Evolutionary conservation across 2,113 vertebrate genomes (phyloP).

Genomic region (Bos taurus): ARS-UCD2.0 NC_037352.1:39868001-39868500

Average conservation of each 20-base stretch:
- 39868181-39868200: not conserved
- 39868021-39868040: not conserved
- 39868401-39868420: not conserved
- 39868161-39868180: fast-evolving
- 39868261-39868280: not conserved
- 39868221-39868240: too few relatives aligned
- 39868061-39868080: not conserved
- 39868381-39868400: not conserved
- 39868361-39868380: not conserved
- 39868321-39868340: not conserved
- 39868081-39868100: not conserved
- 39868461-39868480: slow-evolving; percentile 31
- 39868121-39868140: not conserved
- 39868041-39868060: not conserved
- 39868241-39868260: not conserved
- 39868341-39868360: not conserved
- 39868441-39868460: slow-evolving; percentile 59
- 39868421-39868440: not conserved
- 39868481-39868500: slow-evolving; percentile 53
- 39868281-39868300: not conserved
- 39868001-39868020: not conserved
- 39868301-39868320: not conserved
- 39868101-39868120: not conserved
- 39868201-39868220: fast-evolving
- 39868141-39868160: not conserved